Evolutionary conservation across 1,140 invertebrate species (phyloP).

Genomic region (Thaumatotibia leucotreta): DNA sequence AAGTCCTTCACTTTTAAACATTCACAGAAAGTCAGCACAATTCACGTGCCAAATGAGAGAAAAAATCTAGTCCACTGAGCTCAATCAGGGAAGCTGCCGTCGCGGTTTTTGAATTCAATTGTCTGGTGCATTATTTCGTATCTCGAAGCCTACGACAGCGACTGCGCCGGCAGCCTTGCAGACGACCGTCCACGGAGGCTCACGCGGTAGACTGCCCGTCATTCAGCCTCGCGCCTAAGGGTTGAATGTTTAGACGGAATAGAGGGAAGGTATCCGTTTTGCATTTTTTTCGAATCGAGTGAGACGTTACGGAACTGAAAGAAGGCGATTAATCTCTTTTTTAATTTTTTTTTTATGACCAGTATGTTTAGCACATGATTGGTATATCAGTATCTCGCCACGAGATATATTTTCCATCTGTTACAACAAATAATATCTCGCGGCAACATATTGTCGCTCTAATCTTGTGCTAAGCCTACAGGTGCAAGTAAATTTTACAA

Average conservation of each 20-base stretch:
- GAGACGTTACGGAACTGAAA: slow-evolving; percentile 1
- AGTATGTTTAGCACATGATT: too few species aligned
- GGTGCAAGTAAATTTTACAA: too few species aligned
- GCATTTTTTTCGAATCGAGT: slow-evolving; percentile 7
- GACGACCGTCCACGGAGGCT: slow-evolving; percentile 37
- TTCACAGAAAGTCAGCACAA: background rate
- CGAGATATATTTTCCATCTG: too few species aligned
- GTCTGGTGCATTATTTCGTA: background rate
- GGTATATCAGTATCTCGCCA: too few species aligned
- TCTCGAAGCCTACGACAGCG: slow-evolving; percentile 15
- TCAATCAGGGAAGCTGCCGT: background rate
- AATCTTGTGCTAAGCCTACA: too few species aligned
- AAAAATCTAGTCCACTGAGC: slow-evolving; percentile 2
- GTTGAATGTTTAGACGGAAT: background rate
- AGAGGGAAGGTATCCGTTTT: background rate
- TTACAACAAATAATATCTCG: too few species aligned
- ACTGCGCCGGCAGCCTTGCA: slow-evolving; percentile 34
- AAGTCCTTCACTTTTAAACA: background rate
- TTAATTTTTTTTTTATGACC: background rate
- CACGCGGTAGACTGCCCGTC: slow-evolving; percentile 36
- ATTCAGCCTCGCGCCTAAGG: background rate
- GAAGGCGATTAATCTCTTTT: background rate
- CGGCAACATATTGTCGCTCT: too few species aligned
- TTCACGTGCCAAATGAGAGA: background rate
- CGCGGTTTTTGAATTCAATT: slow-evolving; percentile 17